Base-by-base conservation (phyloP, 2,113 vertebrate genomes). In the Orthonyx spaldingii region DNA sequence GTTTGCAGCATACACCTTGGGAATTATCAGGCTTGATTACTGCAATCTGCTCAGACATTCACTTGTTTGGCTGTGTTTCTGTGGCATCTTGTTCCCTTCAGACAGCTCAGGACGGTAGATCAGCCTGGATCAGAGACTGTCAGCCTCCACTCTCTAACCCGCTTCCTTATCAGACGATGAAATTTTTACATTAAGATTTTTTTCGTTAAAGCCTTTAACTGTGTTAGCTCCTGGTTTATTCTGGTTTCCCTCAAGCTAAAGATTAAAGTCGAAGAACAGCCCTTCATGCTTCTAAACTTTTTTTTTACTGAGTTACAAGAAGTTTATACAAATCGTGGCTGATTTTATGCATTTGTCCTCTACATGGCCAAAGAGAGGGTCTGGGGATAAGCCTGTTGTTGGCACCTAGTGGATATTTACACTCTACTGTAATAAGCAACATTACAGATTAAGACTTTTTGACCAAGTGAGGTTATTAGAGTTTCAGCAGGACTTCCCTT, bases 171-270 rank as follows among this genome's bases (percentile, higher is more conserved):
- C 96, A 84, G 80, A 18, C 9, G 1, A 78, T 82, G 84, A 80
- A 75, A 86, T 95, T 94, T 95, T 96, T 96, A 90, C 78, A 86
- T 95, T 94, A 95, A 72, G 78, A 33, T 91, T 84, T 94, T 81
- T 88, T 89, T 69, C 19, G 59, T 93, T 93, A 90, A 92, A 94
- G 64, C 88, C 82, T 79, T 39, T 86, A 88, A 66, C 75, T 93
- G 64, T 50, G 21, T 90, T 93, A 82, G 57, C 59, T 92, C 13
- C 79, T 80, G 52, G 66, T 92, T 95, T 91, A 93, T 79, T 71
- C 75, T 96, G 89, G 46, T 76, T 89, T 93, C 83, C 90, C 83
- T 95, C 6, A 0, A 96, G 83, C 83, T 72, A 84, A 69, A 93
- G 86, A 87, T 94, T 94, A 78, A 93, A 93, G 80, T 78, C 60